These are phyloP conservation scores for Platycheirus rosarum DNA, from an alignment of 2,888 invertebrate genomes.

Conservation along the genomic window DNA sequence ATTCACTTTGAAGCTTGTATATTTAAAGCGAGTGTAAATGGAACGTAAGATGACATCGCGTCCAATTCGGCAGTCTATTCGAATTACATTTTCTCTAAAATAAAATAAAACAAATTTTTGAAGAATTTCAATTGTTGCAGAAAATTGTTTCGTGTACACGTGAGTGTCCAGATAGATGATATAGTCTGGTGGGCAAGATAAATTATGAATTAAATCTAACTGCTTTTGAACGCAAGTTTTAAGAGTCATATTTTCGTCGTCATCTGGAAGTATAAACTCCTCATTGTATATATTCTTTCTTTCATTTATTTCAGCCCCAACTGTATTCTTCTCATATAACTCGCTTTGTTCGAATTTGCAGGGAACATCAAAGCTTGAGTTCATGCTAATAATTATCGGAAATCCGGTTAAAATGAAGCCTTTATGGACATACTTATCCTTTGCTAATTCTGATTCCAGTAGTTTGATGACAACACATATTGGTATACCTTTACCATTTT, in stretches of 20 bases:
- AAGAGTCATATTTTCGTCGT: neutral
- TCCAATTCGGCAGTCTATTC: conserved; percentile 40
- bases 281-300: too few species aligned
- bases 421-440: conserved; percentile 84
- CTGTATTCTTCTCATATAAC: neutral
- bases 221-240: conserved; percentile 28
- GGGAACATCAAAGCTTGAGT: neutral
- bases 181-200: conserved; percentile 29
- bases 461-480: conserved; percentile 84
- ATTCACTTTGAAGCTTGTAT: conserved; percentile 47
- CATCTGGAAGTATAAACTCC: conserved; percentile 1
- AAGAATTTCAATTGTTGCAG: conserved; percentile 12
- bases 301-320: neutral
- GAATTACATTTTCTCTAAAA: conserved; percentile 35
- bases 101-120: conserved; percentile 38
- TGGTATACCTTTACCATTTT: conserved; percentile 83
- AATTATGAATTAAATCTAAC: conserved; percentile 32
- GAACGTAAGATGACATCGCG: conserved; percentile 1
- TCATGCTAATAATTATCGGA: conserved; percentile 84
- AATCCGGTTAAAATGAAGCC: conserved; percentile 87
- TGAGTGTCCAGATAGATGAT: conserved; percentile 34
- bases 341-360: neutral
- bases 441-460: conserved; percentile 83
- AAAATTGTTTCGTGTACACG: conserved; percentile 6
- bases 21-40: conserved; percentile 41